Base-by-base conservation (phyloP, 2,113 vertebrate species). In the Polypterus senegalus region DNA sequence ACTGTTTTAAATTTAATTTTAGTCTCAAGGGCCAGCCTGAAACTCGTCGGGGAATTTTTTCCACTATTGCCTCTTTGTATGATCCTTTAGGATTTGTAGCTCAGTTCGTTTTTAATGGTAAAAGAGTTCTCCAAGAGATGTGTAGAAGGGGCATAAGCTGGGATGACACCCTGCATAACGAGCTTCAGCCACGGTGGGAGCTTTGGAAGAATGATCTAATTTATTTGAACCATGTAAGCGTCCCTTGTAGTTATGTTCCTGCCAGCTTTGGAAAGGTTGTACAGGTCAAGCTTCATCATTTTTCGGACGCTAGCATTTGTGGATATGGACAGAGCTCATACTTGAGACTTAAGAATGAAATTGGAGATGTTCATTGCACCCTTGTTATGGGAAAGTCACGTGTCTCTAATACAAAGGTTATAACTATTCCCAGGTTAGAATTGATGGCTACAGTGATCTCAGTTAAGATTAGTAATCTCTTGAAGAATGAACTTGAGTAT, bases 331-430 rank as follows among this genome's bases (percentile, higher is more conserved):
- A 53, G 46, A 62, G 65, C 48, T 62, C 65, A 49, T 66, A 66
- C 56, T 61, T 66, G 49, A 63, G 65, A 45, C 49, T 66, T 9
- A 54, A n/a, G n/a, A n/a, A 47, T 9, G 58, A 51, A 49, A 58
- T 60, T 58, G 60, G 60, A 60, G 61, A 63, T 54, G 62, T 63
- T 49, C 52, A 67, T 54, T 67, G 61, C 48, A 10, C 57, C 9
- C 53, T 64, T 46, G 58, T 67, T 61, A 67, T 67, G 62, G 66
- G 66, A 7, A 64, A 67, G 10, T 47, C 66, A 51, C 63, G 66
- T 49, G 61, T 67, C 51, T 48, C 61, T 3, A 57, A 57, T 11
- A 63, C 53, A 1, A 67, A 67, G 58, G 53, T 67, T 54, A 55
- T 51, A 59, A 62, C 62, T 27, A 67, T 63, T 52, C 66, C 57